A percentile compares a stretch with the other conserved stretches of the same genome.
phyloP scores from a whole-genome alignment of 2,888 invertebrate genomes.

The Horisme vitalbata region DNA sequence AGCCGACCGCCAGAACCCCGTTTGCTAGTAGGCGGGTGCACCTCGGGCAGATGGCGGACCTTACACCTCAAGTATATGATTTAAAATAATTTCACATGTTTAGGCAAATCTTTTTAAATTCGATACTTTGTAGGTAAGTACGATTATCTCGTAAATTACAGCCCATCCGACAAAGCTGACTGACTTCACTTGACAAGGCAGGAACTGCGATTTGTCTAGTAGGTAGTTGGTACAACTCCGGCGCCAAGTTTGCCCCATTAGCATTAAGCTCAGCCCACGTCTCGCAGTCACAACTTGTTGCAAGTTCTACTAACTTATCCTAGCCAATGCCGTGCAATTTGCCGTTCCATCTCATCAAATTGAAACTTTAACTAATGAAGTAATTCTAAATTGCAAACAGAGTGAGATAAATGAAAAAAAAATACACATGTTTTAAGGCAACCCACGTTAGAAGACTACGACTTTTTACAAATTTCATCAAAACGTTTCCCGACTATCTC shows the following conservation, averaged over 20 bases:
- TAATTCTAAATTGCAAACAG: no score
- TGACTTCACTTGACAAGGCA: slow-evolving; percentile 32
- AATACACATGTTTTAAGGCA: no score
- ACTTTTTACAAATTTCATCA: no score
- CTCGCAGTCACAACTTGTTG: slow-evolving; percentile 57
- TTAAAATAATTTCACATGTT: no score
- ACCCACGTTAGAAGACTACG: no score
- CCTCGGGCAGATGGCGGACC: no score
- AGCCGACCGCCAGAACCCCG: no score
- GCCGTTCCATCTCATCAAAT: slow-evolving; percentile 38
- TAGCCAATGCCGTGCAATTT: slow-evolving; percentile 44
- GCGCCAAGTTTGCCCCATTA: slow-evolving; percentile 54
- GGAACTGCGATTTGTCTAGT: slow-evolving; percentile 39
- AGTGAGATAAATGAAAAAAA: no score
- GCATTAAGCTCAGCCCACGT: slow-evolving; percentile 49
- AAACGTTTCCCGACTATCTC: not conserved
- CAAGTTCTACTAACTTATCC: slow-evolving; percentile 48
- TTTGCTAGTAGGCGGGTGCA: no score
- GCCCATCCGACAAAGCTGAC: slow-evolving; percentile 14
- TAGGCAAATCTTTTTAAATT: no score
- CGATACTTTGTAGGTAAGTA: not conserved
- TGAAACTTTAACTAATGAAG: slow-evolving; percentile 19
- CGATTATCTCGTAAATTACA: slow-evolving; percentile 12
- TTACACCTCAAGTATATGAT: no score
- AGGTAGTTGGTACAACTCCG: slow-evolving; percentile 35